These are phyloP conservation scores for Proales similis DNA, from an alignment of 1,140 invertebrate species.

Conservation along the genomic window DNA sequence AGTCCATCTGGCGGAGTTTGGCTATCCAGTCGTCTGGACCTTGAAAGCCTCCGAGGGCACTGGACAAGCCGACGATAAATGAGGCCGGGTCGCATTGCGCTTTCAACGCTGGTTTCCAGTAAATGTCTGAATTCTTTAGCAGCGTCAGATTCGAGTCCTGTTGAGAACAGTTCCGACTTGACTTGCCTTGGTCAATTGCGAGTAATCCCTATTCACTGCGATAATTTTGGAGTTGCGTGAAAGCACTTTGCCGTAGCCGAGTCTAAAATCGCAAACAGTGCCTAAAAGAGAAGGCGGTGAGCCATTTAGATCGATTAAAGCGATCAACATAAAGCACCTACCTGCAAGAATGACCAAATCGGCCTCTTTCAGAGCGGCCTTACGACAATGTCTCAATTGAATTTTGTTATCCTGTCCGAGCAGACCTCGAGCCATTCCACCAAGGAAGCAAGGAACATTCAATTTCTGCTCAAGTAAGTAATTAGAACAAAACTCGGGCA, in stretches of 20 bases:
- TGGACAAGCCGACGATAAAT: conserved; percentile 56
- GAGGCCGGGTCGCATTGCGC: conserved; percentile 59
- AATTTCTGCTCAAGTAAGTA: conserved; percentile 53
- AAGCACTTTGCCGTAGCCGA: conserved; percentile 59
- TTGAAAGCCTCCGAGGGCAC: no score
- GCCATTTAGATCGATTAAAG: no score
- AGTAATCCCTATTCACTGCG: conserved; percentile 58
- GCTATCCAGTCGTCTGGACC: no score
- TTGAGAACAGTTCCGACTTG: background rate
- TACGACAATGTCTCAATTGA: conserved; percentile 55
- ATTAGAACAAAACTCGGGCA: no score
- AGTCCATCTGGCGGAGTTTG: no score
- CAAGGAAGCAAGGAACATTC: conserved; percentile 60
- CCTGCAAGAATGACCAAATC: conserved; percentile 61
- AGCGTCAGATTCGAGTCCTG: conserved; percentile 38
- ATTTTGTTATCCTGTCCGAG: background rate
- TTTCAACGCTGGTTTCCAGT: conserved; percentile 60
- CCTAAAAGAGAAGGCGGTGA: no score
- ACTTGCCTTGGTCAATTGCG: conserved; percentile 58
- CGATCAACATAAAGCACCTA: no score
- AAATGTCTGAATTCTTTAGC: conserved; percentile 62
- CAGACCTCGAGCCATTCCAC: conserved; percentile 61
- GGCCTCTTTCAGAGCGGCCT: conserved; percentile 60
- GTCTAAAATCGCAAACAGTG: conserved; percentile 62
- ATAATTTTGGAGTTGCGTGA: conserved; percentile 60